A percentile compares a stretch with the other conserved stretches of the same genome.
Evolutionary conservation across 2,888 invertebrate species (phyloP).

Genomic region (Corythucha ciliata): DNA sequence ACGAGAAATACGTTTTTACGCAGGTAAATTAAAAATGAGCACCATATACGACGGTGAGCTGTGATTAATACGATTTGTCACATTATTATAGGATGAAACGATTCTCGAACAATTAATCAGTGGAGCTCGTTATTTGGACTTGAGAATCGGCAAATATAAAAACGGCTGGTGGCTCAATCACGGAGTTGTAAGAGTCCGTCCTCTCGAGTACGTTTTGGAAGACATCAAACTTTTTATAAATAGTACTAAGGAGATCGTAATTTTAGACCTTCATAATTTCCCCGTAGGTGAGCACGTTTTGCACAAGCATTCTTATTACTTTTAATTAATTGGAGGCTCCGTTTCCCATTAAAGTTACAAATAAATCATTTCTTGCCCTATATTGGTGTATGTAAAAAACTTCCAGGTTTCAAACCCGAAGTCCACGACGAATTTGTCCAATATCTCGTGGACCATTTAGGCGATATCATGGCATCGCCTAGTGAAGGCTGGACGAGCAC

Average conservation of each 20-base stretch:
- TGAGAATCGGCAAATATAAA: slow-evolving; percentile 49
- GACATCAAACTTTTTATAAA: slow-evolving; percentile 49
- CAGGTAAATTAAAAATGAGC: slow-evolving; percentile 23
- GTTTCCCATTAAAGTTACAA: not conserved
- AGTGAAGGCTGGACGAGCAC: slow-evolving; percentile 44
- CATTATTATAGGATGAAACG: slow-evolving; percentile 45
- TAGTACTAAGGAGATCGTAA: slow-evolving; percentile 51
- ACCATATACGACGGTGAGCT: not conserved
- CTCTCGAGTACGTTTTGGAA: slow-evolving; percentile 45
- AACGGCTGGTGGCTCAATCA: slow-evolving; percentile 47
- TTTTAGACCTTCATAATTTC: slow-evolving; percentile 52
- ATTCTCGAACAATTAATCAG: slow-evolving; percentile 50
- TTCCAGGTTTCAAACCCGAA: slow-evolving; percentile 22
- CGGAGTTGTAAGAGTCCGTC: slow-evolving; percentile 45
- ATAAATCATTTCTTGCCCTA: not conserved
- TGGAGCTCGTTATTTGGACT: slow-evolving; percentile 52
- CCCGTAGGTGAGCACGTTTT: slow-evolving; percentile 44
- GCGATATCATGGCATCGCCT: slow-evolving; percentile 40
- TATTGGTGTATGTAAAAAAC: not conserved
- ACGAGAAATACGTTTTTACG: slow-evolving; percentile 24
- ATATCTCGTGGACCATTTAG: slow-evolving; percentile 41
- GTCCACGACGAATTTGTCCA: slow-evolving; percentile 41
- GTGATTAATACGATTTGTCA: too few relatives aligned
- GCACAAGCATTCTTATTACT: too few relatives aligned
- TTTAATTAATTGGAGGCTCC: too few relatives aligned